Percentiles rank a stretch among this genome's conserved stretches.
These are phyloP conservation scores for Drosophila anomelani DNA, from an alignment of 2,888 invertebrate genomes.

Conservation along the genomic window DNA sequence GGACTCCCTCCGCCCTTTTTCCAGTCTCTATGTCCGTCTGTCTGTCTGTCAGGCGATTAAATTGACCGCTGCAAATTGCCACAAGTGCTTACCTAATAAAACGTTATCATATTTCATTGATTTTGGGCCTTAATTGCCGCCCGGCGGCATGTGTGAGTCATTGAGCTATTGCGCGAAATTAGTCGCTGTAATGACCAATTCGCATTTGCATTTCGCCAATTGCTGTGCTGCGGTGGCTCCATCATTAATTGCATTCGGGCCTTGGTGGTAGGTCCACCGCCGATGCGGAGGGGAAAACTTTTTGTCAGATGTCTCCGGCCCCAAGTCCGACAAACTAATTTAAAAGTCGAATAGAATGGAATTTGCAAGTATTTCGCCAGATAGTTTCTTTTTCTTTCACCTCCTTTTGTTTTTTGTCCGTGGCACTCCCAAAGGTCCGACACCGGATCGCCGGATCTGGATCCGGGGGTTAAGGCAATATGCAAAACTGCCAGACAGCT, in stretches of 20 bases:
- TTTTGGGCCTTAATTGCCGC: conserved; percentile 49
- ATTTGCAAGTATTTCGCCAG: conserved; percentile 57
- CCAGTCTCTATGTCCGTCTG: neutral
- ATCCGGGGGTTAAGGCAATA: conserved; percentile 53
- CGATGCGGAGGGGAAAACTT: conserved; percentile 15
- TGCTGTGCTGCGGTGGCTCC: conserved; percentile 37
- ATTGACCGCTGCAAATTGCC: conserved; percentile 35
- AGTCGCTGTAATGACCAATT: conserved; percentile 33
- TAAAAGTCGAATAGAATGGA: conserved; percentile 75
- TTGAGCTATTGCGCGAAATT: conserved; percentile 37
- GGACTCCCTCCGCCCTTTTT: neutral
- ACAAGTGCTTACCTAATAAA: conserved; percentile 35
- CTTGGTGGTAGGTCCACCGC: conserved; percentile 3
- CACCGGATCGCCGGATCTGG: conserved; percentile 7
- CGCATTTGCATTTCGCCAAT: conserved; percentile 41
- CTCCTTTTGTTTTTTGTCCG: conserved; percentile 39
- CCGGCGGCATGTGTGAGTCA: conserved; percentile 28
- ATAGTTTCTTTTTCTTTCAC: conserved; percentile 35
- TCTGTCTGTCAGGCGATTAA: conserved; percentile 32
- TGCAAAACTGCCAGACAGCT: conserved; percentile 61
- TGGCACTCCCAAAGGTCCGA: conserved; percentile 29
- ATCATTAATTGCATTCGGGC: conserved; percentile 61
- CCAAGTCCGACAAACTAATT: conserved; percentile 67
- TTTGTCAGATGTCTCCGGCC: conserved; percentile 41
- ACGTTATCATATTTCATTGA: conserved; percentile 50